Evolutionary conservation across 1,140 invertebrate genomes (phyloP).

Genomic region (Daktulosphaira vitifoliae): DNA sequence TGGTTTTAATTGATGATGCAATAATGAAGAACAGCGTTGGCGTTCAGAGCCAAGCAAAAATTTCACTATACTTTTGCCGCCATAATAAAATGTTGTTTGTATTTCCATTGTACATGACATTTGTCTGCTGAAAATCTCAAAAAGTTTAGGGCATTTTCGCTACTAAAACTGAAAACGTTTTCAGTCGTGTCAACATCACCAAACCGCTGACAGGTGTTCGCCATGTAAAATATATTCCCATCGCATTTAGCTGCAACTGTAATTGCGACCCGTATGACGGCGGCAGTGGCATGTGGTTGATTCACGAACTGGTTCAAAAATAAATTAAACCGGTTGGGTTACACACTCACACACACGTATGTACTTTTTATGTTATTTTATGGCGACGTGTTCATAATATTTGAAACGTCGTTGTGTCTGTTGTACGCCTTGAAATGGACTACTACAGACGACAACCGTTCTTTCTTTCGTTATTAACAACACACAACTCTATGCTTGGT

Average conservation of each 20-base stretch:
- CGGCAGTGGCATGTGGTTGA: constrained; percentile 9
- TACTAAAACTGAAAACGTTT: too few species aligned
- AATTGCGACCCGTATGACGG: constrained; percentile 9
- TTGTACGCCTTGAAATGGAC: constrained; percentile 18
- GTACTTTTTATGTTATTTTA: constrained; percentile 9
- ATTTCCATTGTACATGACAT: too few species aligned
- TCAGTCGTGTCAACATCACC: background rate
- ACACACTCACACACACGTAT: background rate
- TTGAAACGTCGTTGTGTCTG: background rate
- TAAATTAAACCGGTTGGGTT: constrained; percentile 30
- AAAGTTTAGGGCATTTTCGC: too few species aligned
- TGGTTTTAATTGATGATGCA: too few species aligned
- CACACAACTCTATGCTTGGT: too few species aligned
- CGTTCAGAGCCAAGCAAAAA: too few species aligned
- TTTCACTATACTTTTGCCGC: too few species aligned
- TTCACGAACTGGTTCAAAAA: constrained; percentile 31
- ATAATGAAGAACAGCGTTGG: too few species aligned
- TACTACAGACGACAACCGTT: background rate
- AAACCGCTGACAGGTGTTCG: constrained; percentile 1
- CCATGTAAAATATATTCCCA: constrained; percentile 18
- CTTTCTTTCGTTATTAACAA: too few species aligned
- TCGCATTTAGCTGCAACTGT: constrained; percentile 17
- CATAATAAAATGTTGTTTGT: too few species aligned
- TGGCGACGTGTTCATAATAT: constrained; percentile 13
- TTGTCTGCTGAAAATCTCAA: too few species aligned